Conservation (phyloP, 1,140 invertebrate species). For the Ceratitis capitata region DNA sequence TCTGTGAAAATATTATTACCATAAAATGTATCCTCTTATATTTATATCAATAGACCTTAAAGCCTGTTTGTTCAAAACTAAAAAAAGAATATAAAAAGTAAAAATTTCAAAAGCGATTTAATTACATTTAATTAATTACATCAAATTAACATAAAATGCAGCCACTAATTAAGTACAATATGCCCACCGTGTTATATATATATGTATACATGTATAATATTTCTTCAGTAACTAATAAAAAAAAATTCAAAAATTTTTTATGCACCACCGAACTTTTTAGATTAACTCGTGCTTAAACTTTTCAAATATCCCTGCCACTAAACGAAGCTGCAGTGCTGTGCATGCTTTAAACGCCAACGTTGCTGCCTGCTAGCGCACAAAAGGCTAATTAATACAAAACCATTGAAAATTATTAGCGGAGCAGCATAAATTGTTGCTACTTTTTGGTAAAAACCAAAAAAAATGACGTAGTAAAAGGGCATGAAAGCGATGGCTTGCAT, state of each 20-base stretch:
- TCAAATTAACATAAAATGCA: constrained; percentile 35
- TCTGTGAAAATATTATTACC: too few species aligned
- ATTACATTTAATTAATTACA: not conserved
- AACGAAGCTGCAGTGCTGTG: not conserved
- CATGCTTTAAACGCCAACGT: too few species aligned
- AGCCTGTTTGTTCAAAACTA: not conserved
- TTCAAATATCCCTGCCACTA: not conserved
- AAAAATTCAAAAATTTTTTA: not conserved
- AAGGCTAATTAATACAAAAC: constrained; percentile 40
- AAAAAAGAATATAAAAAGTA: not conserved
- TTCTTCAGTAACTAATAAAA: not conserved
- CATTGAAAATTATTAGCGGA: constrained; percentile 12
- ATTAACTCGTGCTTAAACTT: constrained; percentile 11
- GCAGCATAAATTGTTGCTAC: not conserved
- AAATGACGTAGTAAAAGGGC: not conserved
- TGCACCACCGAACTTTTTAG: not conserved
- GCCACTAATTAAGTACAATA: constrained; percentile 28
- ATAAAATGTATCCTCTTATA: too few species aligned
- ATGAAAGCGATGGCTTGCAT: not conserved
- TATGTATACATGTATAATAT: too few species aligned
- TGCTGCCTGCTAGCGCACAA: constrained; percentile 1
- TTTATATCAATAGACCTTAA: too few species aligned
- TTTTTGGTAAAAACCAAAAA: too few species aligned
- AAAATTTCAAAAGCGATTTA: not conserved
- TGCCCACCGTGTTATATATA: not conserved